Evolutionary conservation across 1,140 invertebrate genomes (phyloP), one percentile per base, ranked within the genome.

Genomic region (Eueides isabella): DNA sequence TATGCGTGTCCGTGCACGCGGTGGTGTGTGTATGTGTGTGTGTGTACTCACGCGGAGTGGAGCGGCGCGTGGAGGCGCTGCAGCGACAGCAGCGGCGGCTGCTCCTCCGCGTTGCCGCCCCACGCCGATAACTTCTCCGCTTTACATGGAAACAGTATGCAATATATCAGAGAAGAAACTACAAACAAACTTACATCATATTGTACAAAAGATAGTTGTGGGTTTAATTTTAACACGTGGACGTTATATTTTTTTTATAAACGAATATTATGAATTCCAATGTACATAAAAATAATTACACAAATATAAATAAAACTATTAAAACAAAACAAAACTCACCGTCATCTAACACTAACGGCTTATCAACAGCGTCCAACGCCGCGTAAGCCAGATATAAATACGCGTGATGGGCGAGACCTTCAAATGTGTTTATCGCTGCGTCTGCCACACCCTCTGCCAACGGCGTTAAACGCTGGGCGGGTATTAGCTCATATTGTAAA

Each of bases 401-500:
- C 1, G 77, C 72, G 68, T 66, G 73, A 71, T 81, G 83, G 72
- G 11, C 30, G 48, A 11, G 23, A 11, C 48, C 19, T 23, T 11
- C 72, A 16, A 83, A 71, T 30, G 72, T 84, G 38, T 75, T 72
- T 69, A 79, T 7, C 38, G 78, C 74, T 33, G 67, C 62, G 63
- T 70, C 84, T 76, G 78, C 98, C 77, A 99, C 95, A 95, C 94
- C 66, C 95, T 93, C 70, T 97, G 95, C 83, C 23, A 83, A 14
- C 61, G 95, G 93, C 69, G 98, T 95, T 63, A 95, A 82, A 16
- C 83, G 82, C 61, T 87, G 82, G 65, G 71, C 72, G 16, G 78
- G 77, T 61, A 74, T 75, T 19, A 78, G 83, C 97, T 95, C 38
- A 97, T 98, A 73, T 98, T 94, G 77, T 95, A 93, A 85, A 94